Evolutionary conservation across 2,113 vertebrate genomes (phyloP), one percentile per base, ranked within the genome.

Genomic region (Ptilonorhynchus violaceus): DNA sequence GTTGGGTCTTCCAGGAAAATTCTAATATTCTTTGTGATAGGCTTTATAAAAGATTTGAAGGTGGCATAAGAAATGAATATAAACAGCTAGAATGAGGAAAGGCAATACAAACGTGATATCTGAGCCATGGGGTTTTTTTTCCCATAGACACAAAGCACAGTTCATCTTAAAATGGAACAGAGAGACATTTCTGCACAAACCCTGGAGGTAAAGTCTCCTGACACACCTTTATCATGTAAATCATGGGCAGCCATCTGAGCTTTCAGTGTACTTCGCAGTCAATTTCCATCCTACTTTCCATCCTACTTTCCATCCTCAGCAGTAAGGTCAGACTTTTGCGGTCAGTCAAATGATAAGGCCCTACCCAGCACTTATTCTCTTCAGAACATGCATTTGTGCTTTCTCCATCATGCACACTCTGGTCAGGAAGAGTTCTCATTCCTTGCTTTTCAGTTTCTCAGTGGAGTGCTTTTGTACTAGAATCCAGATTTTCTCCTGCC

Each of bases 321-420:
- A 66, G 18, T 16, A 62, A 31, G 44, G 77, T 17, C 41, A 31
- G 47, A 53, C 28, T 42, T 66, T 30, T 3, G 6, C 35, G 52
- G 59, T 27, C 21, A n/a, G 39, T 23, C 0, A 0, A 59, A 55
- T 0, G 1, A 20, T 10, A 41, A 76, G 19, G 22, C 9, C n/a
- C 25, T 78, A 46, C 2, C 5, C 15, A 58, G n/a, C 5, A 42
- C 33, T 35, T 28, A 18, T 20, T 28, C 44, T 49, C 64, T 77
- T 50, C 7, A 5, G 52, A 93, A 68, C 7, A 37, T 19, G 6
- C 18, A 28, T 83, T 91, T 55, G 10, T 69, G 25, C 50, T 58
- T 66, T 70, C n/a, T 69, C 13, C 39, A 55, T 67, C 56, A 25
- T 1, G 0, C 6, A 23, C 6, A 15, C 8, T 55, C 11, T 41